Evolutionary conservation across 2,113 vertebrate genomes (phyloP), one percentile per base, ranked within the genome.

Genomic region (Lampris incognitus): DNA sequence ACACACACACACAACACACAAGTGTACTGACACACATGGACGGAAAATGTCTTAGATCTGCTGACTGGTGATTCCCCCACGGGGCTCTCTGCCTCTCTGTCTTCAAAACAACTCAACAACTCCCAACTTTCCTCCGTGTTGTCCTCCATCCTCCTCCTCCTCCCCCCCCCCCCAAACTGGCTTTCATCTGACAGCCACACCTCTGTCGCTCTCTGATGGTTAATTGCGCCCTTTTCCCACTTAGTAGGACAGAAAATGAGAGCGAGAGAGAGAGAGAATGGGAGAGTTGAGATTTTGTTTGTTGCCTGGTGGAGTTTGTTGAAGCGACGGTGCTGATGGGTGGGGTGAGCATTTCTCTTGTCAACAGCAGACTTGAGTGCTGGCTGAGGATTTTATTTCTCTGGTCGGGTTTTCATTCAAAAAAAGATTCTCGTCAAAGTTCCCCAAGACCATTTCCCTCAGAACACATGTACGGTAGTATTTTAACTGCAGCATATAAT

Each of bases 161-260:
- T 78, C 64, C 71, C 40, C 49, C 37, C 71, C 76, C 66, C 77
- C 72, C 72, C 66, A 73, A 2, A 2, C 24, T 68, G 69, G 81
- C 57, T 83, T 86, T 88, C 66, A 78, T 88, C 76, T 88, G 84
- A 86, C 85, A 90, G 81, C 40, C 74, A 85, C 79, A 55, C 75
- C 76, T 89, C 72, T 84, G 24, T 79, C 63, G 55, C 82, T 79
- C 71, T 84, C 70, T 79, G 60, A 75, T 82, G 72, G 60, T 84
- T 89, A 90, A 92, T 90, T 89, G 86, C 56, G 75, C 67, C 67
- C 24, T 40, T 80, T 83, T 86, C 84, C 72, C 73, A 88, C 85
- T 91, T 82, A 84, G 79, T 60, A 61, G 67, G 74, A 79, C 61
- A 69, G 48, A 64, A 40, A 70, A 2, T 51, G 58, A 50, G 44